Evolutionary conservation across 92 coral and sea anemone genomes (phyloP).

Genomic region (Epizoanthus stellaris): DNA sequence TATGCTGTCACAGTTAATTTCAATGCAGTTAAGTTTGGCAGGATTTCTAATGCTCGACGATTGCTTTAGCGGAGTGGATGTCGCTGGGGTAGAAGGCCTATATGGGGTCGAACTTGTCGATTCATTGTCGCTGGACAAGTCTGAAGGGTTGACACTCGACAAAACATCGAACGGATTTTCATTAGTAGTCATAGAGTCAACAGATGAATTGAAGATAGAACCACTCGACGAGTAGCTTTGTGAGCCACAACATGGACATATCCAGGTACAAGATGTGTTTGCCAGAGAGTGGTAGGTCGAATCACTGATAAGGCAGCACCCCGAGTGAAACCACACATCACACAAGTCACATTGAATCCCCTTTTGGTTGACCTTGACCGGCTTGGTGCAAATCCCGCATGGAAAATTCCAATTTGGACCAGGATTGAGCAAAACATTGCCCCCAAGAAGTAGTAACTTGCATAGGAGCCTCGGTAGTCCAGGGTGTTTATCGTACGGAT

Average conservation of each 20-base stretch:
- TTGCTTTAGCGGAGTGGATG: conserved; percentile 11
- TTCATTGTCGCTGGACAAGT: neutral
- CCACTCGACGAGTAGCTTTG: conserved; percentile 31
- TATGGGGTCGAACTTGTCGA: conserved; percentile 9
- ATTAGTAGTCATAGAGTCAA: conserved; percentile 4
- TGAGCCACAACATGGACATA: conserved; percentile 36
- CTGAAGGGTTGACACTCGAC: neutral
- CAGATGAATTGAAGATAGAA: conserved; percentile 23
- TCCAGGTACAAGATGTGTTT: conserved; percentile 36
- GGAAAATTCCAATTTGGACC: conserved; percentile 41
- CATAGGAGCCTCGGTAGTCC: conserved; percentile 22
- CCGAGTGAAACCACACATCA: conserved; percentile 35
- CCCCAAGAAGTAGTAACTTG: conserved; percentile 25
- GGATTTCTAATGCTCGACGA: conserved; percentile 20
- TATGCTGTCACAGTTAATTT: conserved; percentile 45
- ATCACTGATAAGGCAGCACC: conserved; percentile 25
- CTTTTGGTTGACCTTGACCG: conserved; percentile 35
- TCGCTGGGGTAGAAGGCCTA: conserved; percentile 16
- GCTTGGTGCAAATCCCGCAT: conserved; percentile 34
- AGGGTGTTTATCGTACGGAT: conserved; percentile 30
- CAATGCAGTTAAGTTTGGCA: conserved; percentile 41
- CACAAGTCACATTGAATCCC: conserved; percentile 34
- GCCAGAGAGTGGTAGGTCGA: conserved; percentile 30
- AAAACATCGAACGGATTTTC: neutral
- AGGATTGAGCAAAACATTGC: conserved; percentile 32